A percentile compares a stretch with the other conserved stretches of the same genome.
These are phyloP conservation scores for Kradibia gibbosae DNA, from an alignment of 1,140 invertebrate species.

Conservation along the genomic window DNA sequence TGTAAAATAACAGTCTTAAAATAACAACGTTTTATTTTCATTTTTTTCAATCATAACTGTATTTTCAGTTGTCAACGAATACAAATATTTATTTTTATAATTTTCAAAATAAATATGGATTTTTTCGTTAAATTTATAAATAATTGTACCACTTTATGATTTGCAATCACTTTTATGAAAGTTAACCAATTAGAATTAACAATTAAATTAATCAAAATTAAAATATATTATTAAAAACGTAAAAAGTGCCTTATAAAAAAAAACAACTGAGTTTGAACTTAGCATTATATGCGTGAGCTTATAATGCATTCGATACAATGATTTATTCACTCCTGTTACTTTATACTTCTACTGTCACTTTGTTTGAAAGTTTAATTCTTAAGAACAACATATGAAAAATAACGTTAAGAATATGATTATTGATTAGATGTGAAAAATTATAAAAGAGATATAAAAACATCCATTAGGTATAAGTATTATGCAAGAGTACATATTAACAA, in stretches of 20 bases:
- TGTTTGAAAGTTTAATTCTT: conserved; percentile 43
- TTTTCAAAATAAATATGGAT: no score
- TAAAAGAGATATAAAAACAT: no score
- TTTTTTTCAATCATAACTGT: background rate
- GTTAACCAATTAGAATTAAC: no score
- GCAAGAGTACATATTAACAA: no score
- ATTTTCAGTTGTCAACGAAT: background rate
- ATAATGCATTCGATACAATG: conserved; percentile 66
- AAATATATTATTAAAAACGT: background rate
- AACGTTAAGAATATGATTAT: no score
- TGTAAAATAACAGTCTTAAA: background rate
- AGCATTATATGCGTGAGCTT: conserved; percentile 41
- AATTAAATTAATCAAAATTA: background rate
- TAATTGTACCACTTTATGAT: background rate
- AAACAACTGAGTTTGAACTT: background rate
- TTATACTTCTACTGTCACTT: conserved; percentile 61
- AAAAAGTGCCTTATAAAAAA: background rate
- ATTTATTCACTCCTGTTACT: conserved; percentile 63
- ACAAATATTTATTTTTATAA: background rate
- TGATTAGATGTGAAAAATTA: no score
- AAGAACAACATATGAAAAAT: background rate
- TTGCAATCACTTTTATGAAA: background rate
- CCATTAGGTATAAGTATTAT: no score
- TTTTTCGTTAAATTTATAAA: background rate
- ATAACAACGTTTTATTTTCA: background rate